These are phyloP conservation scores for Perizoma affinitatum DNA, from an alignment of 2,888 invertebrate genomes.

Conservation along the genomic window DNA sequence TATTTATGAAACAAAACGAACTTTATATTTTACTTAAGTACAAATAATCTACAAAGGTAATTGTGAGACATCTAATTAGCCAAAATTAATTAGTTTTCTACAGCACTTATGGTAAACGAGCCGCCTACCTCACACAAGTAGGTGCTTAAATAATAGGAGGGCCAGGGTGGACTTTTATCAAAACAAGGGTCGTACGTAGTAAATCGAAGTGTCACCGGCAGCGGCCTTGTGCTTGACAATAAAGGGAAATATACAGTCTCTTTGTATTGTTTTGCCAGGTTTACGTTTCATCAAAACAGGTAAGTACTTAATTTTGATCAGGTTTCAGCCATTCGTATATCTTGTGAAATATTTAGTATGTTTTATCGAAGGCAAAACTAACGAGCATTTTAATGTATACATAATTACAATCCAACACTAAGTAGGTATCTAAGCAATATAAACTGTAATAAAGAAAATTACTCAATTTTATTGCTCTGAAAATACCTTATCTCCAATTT, in stretches of 20 bases:
- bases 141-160: constrained; percentile 62
- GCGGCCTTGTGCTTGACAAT: constrained; percentile 72
- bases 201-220: constrained; percentile 79
- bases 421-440: no score
- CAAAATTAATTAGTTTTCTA: constrained; percentile 42
- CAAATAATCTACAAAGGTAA: constrained; percentile 29
- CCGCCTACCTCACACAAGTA: constrained; percentile 37
- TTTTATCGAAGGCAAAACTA: no score
- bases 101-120: constrained; percentile 41
- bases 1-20: constrained; percentile 16
- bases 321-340: constrained; percentile 24
- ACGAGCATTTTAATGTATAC: background rate
- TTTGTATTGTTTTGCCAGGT: constrained; percentile 59
- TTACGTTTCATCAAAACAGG: constrained; percentile 40
- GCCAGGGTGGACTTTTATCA: constrained; percentile 72
- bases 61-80: constrained; percentile 39
- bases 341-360: constrained; percentile 6
- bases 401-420: background rate
- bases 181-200: constrained; percentile 73
- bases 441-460: constrained; percentile 13
- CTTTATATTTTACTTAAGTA: constrained; percentile 21
- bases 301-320: constrained; percentile 37
- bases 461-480: constrained; percentile 18
- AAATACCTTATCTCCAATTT: constrained; percentile 14
- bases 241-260: constrained; percentile 69